phyloP scores from a whole-genome alignment of 2,113 vertebrate species.

The Gadus macrocephalus region DNA sequence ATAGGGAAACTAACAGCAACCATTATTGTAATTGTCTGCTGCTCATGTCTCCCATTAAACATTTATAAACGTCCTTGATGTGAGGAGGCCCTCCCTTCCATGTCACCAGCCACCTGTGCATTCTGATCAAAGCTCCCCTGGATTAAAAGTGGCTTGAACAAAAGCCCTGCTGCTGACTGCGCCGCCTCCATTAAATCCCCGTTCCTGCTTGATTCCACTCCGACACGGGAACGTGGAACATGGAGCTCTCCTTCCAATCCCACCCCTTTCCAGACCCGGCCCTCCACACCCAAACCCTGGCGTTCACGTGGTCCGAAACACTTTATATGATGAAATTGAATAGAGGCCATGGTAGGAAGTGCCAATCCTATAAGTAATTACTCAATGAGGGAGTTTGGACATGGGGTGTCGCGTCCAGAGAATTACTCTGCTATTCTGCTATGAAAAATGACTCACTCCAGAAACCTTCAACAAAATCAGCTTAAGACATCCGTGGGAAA shows the following conservation, averaged over 20 bases:
- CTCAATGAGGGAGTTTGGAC: background rate
- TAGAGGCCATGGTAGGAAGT: slow-evolving; percentile 36
- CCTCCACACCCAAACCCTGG: background rate
- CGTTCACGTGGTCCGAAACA: slow-evolving; percentile 15
- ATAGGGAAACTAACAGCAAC: no score
- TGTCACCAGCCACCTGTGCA: slow-evolving; percentile 15
- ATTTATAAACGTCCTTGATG: no score
- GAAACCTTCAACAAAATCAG: slow-evolving; percentile 16
- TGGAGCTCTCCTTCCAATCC: no score
- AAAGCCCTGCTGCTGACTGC: slow-evolving; percentile 15
- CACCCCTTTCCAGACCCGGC: background rate
- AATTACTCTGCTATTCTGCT: background rate
- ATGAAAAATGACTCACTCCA: slow-evolving; percentile 37
- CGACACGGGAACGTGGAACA: background rate
- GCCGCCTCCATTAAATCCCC: slow-evolving; percentile 22
- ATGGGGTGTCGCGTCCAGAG: no score
- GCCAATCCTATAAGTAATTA: slow-evolving; percentile 46
- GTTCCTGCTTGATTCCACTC: slow-evolving; percentile 30
- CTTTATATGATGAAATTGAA: slow-evolving; percentile 33
- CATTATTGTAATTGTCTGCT: no score
- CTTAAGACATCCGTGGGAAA: slow-evolving; percentile 9
- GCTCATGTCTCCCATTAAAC: no score
- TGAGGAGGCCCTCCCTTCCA: slow-evolving; percentile 4
- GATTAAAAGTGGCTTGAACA: slow-evolving; percentile 29
- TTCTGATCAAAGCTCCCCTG: slow-evolving; percentile 35